Base-by-base conservation (phyloP, 2,797 vertebrate species). In the Uromys caudimaculatus region DNA sequence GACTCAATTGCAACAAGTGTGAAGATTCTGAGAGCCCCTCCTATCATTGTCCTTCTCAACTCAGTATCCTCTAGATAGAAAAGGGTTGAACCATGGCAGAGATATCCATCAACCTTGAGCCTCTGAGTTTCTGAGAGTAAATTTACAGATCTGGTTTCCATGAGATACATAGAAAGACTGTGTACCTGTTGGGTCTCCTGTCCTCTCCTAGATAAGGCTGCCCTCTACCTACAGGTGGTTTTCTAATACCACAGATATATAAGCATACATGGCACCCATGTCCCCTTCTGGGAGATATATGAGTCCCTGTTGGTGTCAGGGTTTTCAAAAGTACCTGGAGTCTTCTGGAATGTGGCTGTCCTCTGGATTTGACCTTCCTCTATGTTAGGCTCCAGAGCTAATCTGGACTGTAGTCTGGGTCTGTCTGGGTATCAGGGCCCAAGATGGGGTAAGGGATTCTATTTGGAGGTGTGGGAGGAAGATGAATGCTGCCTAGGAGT, bases 1-100 rank as follows among this genome's bases (percentile, higher is more conserved):
- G 24, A 75, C 73, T 94, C 19, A 24, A n/a, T 86, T 93, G 81
- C 29, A 47, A 54, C 50, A 78, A 69, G 73, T 81, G 35, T 41
- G 11, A 71, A 76, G 54, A 24, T n/a, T 86, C 81, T 29, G 7
- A 29, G 24, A n/a, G n/a, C 13, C 60, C 1, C 44, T 95, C 6
- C 44, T 2, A 24, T 13, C 6, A 3, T 19, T 78, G 10, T 84
- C 44, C n/a, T 21, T 64, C 27, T 62, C 17, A 38, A 75, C 60
- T 52, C 24, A 52, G 50, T 54, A 78, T 56, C 79, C 11, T 0
- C 1, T 4, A 4, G 23, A 83, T 14, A 78, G 77, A 29, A 38
- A 41, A n/a, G 16, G 21, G 23, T 38, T 29, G n/a, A 9, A 62
- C 32, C 19, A 4, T 2, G 29, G 14, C 9, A n/a, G 29, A 47